phyloP scores from a whole-genome alignment of 2,113 vertebrate genomes.

The Chaenogobius annularis region DNA sequence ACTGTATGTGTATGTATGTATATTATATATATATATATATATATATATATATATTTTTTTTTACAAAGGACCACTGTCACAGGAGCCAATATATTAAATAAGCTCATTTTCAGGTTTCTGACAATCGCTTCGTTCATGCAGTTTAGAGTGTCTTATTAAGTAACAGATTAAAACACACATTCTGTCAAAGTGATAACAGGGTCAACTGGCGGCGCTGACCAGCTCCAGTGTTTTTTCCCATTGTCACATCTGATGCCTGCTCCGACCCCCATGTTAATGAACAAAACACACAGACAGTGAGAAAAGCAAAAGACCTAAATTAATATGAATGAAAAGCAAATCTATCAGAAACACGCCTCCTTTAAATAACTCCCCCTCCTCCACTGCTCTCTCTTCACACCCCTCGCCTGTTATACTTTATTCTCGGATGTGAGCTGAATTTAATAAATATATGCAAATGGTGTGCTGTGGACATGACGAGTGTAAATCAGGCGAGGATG shows the following conservation, averaged over 20 bases:
- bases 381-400: constrained; percentile 39
- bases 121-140: constrained; percentile 48
- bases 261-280: constrained; percentile 69
- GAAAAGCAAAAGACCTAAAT: constrained; percentile 56
- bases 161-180: constrained; percentile 70
- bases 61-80: not conserved
- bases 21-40: too few relatives aligned
- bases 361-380: constrained; percentile 75
- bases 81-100: not conserved
- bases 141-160: constrained; percentile 50
- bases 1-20: too few relatives aligned
- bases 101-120: constrained; percentile 42
- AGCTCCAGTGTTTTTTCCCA: constrained; percentile 59
- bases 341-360: constrained; percentile 79
- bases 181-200: constrained; percentile 72
- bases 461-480: constrained; percentile 87
- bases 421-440: constrained; percentile 79
- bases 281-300: constrained; percentile 57
- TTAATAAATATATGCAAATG: constrained; percentile 95
- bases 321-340: constrained; percentile 81
- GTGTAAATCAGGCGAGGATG: constrained; percentile 90
- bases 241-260: constrained; percentile 59
- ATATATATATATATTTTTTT: not conserved
- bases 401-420: constrained; percentile 76
- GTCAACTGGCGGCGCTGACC: constrained; percentile 69